Evolutionary conservation across 2,888 invertebrate genomes (phyloP).

Genomic region (Epistrophe eligans): DNA sequence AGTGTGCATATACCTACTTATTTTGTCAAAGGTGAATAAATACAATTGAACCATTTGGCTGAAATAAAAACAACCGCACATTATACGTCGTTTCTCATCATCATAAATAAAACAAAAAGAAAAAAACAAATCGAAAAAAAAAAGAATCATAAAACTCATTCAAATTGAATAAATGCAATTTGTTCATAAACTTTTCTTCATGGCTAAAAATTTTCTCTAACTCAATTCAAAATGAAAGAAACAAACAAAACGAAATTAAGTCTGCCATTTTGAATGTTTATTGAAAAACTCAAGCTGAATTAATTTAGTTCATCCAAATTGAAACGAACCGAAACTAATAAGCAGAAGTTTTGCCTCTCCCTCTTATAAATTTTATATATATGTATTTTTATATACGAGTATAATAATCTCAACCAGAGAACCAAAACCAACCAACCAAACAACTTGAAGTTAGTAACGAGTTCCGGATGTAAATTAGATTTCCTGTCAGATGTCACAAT

Average conservation of each 20-base stretch:
- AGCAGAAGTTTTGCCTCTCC: constrained; percentile 31
- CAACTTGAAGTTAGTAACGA: constrained; percentile 47
- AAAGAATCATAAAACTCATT: constrained; percentile 13
- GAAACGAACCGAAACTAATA: constrained; percentile 50
- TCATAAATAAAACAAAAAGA: constrained; percentile 1
- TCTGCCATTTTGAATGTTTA: constrained; percentile 43
- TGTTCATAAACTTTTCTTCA: constrained; percentile 38
- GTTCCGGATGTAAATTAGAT: constrained; percentile 56
- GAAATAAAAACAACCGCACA: constrained; percentile 13
- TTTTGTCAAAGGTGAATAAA: constrained; percentile 9
- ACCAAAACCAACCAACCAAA: constrained; percentile 31
- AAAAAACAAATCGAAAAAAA: too few species aligned
- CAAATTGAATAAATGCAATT: constrained; percentile 48
- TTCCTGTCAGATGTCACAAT: constrained; percentile 61
- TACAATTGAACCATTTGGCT: constrained; percentile 7
- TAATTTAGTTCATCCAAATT: constrained; percentile 42
- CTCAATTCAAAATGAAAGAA: constrained; percentile 10
- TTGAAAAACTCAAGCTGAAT: constrained; percentile 48
- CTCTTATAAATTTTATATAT: too few species aligned
- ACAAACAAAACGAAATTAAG: constrained; percentile 23
- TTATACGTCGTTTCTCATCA: neutral
- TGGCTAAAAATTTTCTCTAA: constrained; percentile 7
- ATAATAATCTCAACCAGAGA: constrained; percentile 1
- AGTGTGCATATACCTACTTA: neutral
- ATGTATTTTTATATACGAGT: too few species aligned